Evolutionary conservation across 2,113 vertebrate genomes (phyloP).

Genomic region (Mus musculus): DNA sequence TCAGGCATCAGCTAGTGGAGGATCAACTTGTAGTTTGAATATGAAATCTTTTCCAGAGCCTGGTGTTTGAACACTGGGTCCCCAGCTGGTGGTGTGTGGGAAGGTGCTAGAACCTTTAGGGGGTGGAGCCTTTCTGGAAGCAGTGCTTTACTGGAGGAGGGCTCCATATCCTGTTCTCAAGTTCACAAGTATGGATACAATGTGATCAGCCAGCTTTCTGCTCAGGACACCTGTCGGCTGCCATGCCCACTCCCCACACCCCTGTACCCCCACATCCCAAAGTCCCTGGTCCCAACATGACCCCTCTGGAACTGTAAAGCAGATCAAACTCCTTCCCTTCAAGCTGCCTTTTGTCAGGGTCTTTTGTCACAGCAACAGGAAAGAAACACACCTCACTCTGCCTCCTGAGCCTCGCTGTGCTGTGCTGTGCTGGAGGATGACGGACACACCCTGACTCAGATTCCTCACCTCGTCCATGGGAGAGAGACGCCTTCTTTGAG

Average conservation of each 20-base stretch:
- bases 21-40: background rate
- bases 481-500: background rate
- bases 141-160: background rate
- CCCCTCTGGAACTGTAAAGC: background rate
- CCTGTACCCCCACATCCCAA: background rate
- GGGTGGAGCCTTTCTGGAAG: background rate
- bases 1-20: background rate
- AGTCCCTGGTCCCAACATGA: background rate
- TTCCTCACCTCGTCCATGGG: background rate
- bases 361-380: background rate
- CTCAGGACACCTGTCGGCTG: background rate
- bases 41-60: background rate
- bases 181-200: background rate
- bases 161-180: background rate
- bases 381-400: background rate
- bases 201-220: background rate
- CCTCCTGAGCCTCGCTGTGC: fast-evolving
- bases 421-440: background rate
- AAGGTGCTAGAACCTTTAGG: background rate
- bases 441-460: no score
- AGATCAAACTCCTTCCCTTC: background rate
- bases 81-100: background rate
- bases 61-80: background rate
- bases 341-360: background rate
- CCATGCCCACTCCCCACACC: no score